Conservation (phyloP, 2,113 vertebrate species). For the Garra rufa region DNA sequence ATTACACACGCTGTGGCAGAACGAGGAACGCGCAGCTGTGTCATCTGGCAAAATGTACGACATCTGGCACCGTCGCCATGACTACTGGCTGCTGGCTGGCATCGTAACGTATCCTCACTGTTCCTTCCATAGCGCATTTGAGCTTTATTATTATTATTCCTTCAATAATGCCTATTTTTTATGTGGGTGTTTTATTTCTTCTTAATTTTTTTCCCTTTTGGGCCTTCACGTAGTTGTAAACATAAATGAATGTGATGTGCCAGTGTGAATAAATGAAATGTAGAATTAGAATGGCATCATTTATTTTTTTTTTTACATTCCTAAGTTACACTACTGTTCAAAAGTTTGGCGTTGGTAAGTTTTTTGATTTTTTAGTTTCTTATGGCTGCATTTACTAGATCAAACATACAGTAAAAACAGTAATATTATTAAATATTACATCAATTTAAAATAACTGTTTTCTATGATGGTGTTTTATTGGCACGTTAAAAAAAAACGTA, state of each 20-base stretch:
- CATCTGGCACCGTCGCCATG: conserved; percentile 97
- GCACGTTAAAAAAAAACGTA: no score
- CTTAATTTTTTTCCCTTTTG: background rate
- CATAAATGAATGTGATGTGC: background rate
- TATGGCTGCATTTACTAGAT: no score
- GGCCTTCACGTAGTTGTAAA: background rate
- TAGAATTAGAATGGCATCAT: no score
- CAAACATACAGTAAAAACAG: no score
- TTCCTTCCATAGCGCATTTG: conserved; percentile 36
- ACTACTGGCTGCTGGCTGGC: conserved; percentile 97
- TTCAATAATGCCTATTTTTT: no score
- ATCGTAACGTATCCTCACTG: conserved; percentile 94
- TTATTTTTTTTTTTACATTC: no score
- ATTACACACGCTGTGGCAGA: conserved; percentile 97
- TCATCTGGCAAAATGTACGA: conserved; percentile 95
- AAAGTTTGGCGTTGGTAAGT: no score
- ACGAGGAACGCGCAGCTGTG: conserved; percentile 91
- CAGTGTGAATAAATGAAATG: background rate
- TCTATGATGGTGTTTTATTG: no score
- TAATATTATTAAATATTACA: no score
- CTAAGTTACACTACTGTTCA: no score
- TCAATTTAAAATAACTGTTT: no score
- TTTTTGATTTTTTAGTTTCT: no score
- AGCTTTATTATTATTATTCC: background rate
- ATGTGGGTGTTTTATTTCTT: background rate